Evolutionary conservation across 1,140 invertebrate species (phyloP).

Genomic region (Drosophila tani): DNA sequence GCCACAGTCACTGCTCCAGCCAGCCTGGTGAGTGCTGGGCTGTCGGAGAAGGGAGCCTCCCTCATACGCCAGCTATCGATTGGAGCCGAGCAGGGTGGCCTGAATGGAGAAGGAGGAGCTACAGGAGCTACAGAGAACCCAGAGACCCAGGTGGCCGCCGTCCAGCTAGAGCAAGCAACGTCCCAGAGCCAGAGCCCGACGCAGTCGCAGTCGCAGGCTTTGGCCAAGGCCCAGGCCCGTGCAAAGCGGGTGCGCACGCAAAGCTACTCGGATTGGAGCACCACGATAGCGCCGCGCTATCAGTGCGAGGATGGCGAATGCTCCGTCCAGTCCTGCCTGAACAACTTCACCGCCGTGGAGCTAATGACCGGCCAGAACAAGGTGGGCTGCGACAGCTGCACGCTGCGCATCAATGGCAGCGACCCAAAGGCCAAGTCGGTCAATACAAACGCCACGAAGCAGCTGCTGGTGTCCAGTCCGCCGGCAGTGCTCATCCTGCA

Average conservation of each 20-base stretch:
- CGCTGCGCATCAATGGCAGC: slow-evolving; percentile 88
- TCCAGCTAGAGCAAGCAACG: neutral
- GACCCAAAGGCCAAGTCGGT: slow-evolving; percentile 90
- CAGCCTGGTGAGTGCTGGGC: slow-evolving; percentile 60
- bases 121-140: neutral
- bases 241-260: slow-evolving; percentile 76
- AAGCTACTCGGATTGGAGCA: slow-evolving; percentile 85
- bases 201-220: neutral
- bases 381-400: slow-evolving; percentile 96
- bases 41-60: slow-evolving; percentile 75
- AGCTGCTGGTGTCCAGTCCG: slow-evolving; percentile 95
- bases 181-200: neutral
- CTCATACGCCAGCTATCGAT: slow-evolving; percentile 66
- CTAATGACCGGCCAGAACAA: slow-evolving; percentile 96
- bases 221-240: slow-evolving; percentile 27
- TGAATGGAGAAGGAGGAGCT: slow-evolving; percentile 2
- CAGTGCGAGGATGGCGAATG: slow-evolving; percentile 91
- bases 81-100: slow-evolving; percentile 7
- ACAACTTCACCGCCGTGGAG: slow-evolving; percentile 96
- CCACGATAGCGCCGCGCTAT: slow-evolving; percentile 88
- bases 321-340: slow-evolving; percentile 94
- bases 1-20: slow-evolving; percentile 10
- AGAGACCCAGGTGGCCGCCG: neutral
- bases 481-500: slow-evolving; percentile 97
- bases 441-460: slow-evolving; percentile 95